Conservation (phyloP, 2,797 vertebrate species). For the Notolabrus celidotus region DNA sequence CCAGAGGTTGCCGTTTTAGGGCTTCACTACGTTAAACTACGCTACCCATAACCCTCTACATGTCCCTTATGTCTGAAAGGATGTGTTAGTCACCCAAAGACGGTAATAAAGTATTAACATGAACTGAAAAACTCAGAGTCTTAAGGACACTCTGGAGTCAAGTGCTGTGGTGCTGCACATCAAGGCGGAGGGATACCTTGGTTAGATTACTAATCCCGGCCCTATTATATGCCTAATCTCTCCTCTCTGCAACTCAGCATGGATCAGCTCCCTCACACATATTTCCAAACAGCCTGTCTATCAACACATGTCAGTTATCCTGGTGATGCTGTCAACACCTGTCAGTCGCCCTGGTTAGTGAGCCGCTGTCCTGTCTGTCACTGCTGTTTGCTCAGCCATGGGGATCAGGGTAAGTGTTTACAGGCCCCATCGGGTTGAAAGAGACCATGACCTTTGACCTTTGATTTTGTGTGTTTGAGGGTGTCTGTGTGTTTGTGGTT, state of each 20-base stretch:
- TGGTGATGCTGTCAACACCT: slow-evolving; percentile 32
- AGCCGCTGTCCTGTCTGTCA: slow-evolving; percentile 42
- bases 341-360: slow-evolving; percentile 21
- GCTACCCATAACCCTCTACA: too few species aligned
- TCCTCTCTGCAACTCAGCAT: slow-evolving; percentile 29
- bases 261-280: slow-evolving; percentile 28
- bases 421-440: slow-evolving; percentile 20
- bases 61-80: too few species aligned
- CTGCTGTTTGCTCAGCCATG: slow-evolving; percentile 56
- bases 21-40: too few species aligned
- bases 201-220: slow-evolving; percentile 40
- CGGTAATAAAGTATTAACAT: too few species aligned
- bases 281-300: slow-evolving; percentile 22
- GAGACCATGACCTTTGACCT: slow-evolving; percentile 50
- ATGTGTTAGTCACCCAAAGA: too few species aligned
- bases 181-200: slow-evolving; percentile 14
- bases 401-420: slow-evolving; percentile 59
- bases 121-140: not conserved
- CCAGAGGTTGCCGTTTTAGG: too few species aligned
- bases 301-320: slow-evolving; percentile 27
- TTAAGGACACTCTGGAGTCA: not conserved
- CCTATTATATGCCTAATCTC: slow-evolving; percentile 40
- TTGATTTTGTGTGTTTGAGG: slow-evolving; percentile 30
- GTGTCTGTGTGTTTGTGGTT: slow-evolving; percentile 11
- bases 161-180: slow-evolving; percentile 15